Evolutionary conservation across 2,888 invertebrate species (phyloP).

Genomic region (Platycheirus albimanus): DNA sequence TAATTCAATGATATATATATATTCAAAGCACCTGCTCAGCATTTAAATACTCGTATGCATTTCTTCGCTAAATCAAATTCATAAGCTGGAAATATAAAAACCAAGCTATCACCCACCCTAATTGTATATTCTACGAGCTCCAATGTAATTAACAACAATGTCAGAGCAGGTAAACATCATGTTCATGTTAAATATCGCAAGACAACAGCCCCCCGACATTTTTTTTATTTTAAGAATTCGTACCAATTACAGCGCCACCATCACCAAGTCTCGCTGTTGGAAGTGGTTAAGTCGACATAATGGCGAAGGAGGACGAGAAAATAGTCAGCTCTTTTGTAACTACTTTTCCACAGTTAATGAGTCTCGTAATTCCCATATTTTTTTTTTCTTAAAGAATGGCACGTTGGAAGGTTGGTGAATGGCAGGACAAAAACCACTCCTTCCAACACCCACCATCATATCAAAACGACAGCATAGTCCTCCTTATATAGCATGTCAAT

Average conservation of each 20-base stretch:
- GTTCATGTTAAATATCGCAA: conserved; percentile 48
- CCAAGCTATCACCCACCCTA: too few species aligned
- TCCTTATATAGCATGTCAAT: conserved; percentile 53
- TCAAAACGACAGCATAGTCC: neutral
- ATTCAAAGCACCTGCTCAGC: too few species aligned
- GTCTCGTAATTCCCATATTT: conserved; percentile 32
- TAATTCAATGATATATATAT: neutral
- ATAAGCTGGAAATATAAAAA: neutral
- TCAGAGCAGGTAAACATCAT: conserved; percentile 61
- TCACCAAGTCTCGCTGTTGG: neutral
- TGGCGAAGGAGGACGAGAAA: conserved; percentile 8
- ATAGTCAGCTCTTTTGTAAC: conserved; percentile 44
- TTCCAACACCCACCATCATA: conserved; percentile 3
- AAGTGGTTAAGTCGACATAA: neutral
- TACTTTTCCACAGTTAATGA: conserved; percentile 50
- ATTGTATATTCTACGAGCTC: conserved; percentile 36
- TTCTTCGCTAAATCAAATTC: neutral
- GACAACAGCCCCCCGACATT: neutral
- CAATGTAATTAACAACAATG: conserved; percentile 61
- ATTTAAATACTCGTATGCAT: neutral
- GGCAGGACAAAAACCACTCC: conserved; percentile 25
- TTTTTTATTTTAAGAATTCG: neutral
- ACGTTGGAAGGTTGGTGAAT: too few species aligned
- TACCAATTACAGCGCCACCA: conserved; percentile 50
- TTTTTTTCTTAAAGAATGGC: too few species aligned